Evolutionary conservation across 2,797 vertebrate genomes (phyloP).

Genomic region (Decapterus maruadsi): DNA sequence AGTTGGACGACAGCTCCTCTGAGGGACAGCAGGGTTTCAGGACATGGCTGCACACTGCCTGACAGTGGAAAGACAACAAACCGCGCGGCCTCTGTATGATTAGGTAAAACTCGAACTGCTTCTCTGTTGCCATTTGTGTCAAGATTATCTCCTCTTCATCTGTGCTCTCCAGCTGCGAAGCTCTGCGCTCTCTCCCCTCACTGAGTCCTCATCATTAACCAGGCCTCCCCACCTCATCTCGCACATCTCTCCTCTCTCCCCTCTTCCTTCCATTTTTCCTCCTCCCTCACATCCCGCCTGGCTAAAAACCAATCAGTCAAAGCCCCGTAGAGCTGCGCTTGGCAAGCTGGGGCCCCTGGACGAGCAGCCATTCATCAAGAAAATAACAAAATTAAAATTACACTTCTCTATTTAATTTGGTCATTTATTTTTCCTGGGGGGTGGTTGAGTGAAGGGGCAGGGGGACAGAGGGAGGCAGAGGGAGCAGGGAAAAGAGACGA

Average conservation of each 20-base stretch:
- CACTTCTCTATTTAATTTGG: slow-evolving; percentile 86
- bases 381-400: slow-evolving; percentile 88
- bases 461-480: slow-evolving; percentile 33
- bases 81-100: slow-evolving; percentile 12
- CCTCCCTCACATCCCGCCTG: slow-evolving; percentile 67
- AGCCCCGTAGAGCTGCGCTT: slow-evolving; percentile 78
- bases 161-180: slow-evolving; percentile 56
- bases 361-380: slow-evolving; percentile 84
- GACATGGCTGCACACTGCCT: slow-evolving; percentile 27
- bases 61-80: slow-evolving; percentile 47
- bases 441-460: slow-evolving; percentile 51
- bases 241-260: slow-evolving; percentile 26
- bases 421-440: slow-evolving; percentile 83
- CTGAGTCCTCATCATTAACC: slow-evolving; percentile 77
- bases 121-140: slow-evolving; percentile 44
- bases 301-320: slow-evolving; percentile 86
- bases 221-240: slow-evolving; percentile 61
- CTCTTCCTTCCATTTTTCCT: slow-evolving; percentile 40
- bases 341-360: slow-evolving; percentile 71
- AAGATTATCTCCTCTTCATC: slow-evolving; percentile 71
- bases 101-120: slow-evolving; percentile 38
- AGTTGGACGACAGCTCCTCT: slow-evolving; percentile 31
- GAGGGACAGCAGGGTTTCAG: slow-evolving; percentile 10
- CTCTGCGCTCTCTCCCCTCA: slow-evolving; percentile 47
- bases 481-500: slow-evolving; percentile 36